Conservation (phyloP, 2,888 invertebrate species). For the Pyralis farinalis region DNA sequence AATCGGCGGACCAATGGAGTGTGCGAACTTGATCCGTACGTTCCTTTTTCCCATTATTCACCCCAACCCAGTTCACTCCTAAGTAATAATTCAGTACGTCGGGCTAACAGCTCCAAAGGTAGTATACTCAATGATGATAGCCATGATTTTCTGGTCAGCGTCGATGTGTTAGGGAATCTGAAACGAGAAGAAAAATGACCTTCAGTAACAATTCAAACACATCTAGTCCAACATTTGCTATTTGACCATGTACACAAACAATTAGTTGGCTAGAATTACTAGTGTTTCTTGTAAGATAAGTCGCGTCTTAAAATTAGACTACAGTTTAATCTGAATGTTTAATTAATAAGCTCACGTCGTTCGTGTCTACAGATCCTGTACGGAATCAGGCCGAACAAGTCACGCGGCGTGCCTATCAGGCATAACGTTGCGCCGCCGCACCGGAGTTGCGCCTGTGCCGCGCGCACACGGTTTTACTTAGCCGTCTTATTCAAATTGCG, state of each 20-base stretch:
- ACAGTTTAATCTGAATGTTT: constrained; percentile 47
- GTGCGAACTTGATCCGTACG: constrained; percentile 75
- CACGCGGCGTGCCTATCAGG: constrained; percentile 61
- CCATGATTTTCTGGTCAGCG: constrained; percentile 41
- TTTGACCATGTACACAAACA: too few species aligned
- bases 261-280: too few species aligned
- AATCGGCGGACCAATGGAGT: constrained; percentile 75
- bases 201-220: constrained; percentile 10
- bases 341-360: constrained; percentile 55
- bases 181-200: constrained; percentile 37
- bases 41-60: constrained; percentile 79
- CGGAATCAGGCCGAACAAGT: constrained; percentile 72
- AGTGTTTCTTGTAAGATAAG: constrained; percentile 2
- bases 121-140: constrained; percentile 29
- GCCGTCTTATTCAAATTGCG: too few species aligned
- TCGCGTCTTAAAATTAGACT: constrained; percentile 23
- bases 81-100: constrained; percentile 47
- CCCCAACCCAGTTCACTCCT: constrained; percentile 52
- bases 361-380: constrained; percentile 64
- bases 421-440: constrained; percentile 44
- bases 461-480: neutral
- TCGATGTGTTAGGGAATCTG: constrained; percentile 39
- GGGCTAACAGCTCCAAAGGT: constrained; percentile 31
- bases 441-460: constrained; percentile 19
- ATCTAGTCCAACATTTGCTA: too few species aligned